These are phyloP conservation scores for Buphagus erythrorhynchus DNA, from an alignment of 2,797 vertebrate genomes.

Conservation along the genomic window DNA sequence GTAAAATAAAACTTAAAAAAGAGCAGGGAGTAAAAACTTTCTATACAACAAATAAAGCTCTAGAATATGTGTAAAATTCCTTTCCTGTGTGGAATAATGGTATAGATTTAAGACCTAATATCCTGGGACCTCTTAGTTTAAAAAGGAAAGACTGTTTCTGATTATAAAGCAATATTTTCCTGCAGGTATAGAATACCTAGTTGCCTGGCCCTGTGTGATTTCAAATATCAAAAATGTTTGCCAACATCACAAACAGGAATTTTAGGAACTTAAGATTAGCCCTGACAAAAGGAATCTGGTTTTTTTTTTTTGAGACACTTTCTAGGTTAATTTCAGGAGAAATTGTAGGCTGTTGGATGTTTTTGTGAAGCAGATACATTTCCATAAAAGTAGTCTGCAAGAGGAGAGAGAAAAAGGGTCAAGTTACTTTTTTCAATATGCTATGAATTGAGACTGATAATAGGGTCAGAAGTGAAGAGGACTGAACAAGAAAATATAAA, in stretches of 20 bases:
- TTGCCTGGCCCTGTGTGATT: neutral
- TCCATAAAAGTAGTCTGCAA: neutral
- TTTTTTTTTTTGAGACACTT: neutral
- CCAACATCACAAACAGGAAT: neutral
- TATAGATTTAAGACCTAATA: neutral
- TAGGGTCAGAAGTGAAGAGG: neutral
- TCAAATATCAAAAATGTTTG: neutral
- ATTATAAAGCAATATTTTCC: neutral
- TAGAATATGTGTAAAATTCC: neutral
- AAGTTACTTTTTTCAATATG: neutral
- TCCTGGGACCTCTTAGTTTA: neutral
- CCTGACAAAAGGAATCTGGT: neutral
- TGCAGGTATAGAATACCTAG: neutral
- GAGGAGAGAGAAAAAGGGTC: neutral
- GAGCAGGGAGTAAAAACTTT: accelerated
- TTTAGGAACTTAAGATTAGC: neutral
- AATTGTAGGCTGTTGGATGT: neutral
- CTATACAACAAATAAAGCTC: neutral
- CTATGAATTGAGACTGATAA: neutral
- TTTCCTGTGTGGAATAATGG: neutral
- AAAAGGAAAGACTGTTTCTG: neutral
- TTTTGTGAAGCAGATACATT: neutral
- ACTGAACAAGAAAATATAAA: neutral
- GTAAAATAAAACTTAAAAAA: neutral
- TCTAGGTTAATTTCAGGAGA: neutral